Base-by-base conservation (phyloP, 2,797 vertebrate species). In the Poeciliopsis turneri region DNA sequence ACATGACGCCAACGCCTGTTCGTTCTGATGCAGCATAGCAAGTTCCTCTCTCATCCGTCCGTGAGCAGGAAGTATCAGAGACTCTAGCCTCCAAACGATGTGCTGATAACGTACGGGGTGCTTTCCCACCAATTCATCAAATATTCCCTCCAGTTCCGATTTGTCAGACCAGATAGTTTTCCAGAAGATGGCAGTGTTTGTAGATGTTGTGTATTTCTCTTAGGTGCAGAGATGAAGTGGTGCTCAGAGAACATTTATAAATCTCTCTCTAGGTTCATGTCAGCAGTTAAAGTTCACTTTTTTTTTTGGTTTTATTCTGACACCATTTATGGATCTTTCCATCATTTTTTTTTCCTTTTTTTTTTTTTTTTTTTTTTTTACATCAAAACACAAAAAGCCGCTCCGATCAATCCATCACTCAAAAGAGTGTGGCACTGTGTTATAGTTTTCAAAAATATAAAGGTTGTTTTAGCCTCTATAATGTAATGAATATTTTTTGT, bases 131-230 rank as follows among this genome's bases (percentile, higher is more conserved):
- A 46, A 12, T 47, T 28, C 43, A n/a, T 28, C 28, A 71, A 47
- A 15, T 43, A 10, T 13, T n/a, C 33, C 45, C 69, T 45, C 5
- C 70, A 33, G 3, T 16, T 72, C 18, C n/a, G 7, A 51, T 72
- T 30, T 28, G 13, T 72, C 28, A 72, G 46, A 51, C 28, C 16
- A 20, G 13, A 72, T 12, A 33, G 12, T 36, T 72, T 36, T 18
- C 46, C 46, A 49, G 46, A 72, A 49, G 71, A 51, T 51, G 46
- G 46, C 46, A 51, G 46, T 72, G 30, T 72, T 72, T 72, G 28
- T 49, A 51, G 43, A 47, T 46, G 43, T 20, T 33, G 28, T 30
- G 49, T 33, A 7, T 45, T 12, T 13, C 45, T 45, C 36, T 69
- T 66, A 18, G 23, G 20, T 41, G 39, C 18, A 23, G 23, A 43